These are phyloP conservation scores for Dipodomys spectabilis DNA, from an alignment of 2,113 vertebrate genomes.

Conservation along the genomic window DNA sequence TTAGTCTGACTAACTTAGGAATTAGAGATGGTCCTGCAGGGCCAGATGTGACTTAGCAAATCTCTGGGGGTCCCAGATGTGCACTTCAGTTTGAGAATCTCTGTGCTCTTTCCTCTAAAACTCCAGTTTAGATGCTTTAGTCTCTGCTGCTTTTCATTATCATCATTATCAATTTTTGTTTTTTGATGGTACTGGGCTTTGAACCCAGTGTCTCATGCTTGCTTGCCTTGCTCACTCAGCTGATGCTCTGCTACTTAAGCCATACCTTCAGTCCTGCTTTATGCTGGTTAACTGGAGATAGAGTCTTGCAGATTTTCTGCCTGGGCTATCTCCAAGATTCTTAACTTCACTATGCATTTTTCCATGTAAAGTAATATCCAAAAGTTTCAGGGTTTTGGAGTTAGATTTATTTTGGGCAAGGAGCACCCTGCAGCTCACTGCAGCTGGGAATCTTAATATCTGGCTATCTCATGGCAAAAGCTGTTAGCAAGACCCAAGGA, in stretches of 20 bases:
- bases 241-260: no score
- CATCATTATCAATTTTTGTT: not conserved
- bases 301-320: no score
- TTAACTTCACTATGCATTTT: not conserved
- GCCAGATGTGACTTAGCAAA: not conserved
- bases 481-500: not conserved
- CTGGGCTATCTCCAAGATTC: not conserved
- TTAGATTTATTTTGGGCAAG: no score
- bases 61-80: not conserved
- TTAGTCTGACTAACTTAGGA: accelerated
- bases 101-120: not conserved
- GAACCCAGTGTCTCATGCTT: no score
- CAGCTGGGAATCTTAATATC: no score
- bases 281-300: no score
- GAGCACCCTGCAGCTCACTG: no score
- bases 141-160: not conserved
- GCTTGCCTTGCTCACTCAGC: no score
- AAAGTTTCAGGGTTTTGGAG: no score
- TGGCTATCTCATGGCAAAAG: not conserved
- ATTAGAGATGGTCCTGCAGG: not conserved
- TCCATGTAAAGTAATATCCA: not conserved
- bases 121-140: not conserved
- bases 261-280: no score
- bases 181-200: no score
- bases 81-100: not conserved